Evolutionary conservation across 1,140 invertebrate genomes (phyloP).

Genomic region (Lerema accius): DNA sequence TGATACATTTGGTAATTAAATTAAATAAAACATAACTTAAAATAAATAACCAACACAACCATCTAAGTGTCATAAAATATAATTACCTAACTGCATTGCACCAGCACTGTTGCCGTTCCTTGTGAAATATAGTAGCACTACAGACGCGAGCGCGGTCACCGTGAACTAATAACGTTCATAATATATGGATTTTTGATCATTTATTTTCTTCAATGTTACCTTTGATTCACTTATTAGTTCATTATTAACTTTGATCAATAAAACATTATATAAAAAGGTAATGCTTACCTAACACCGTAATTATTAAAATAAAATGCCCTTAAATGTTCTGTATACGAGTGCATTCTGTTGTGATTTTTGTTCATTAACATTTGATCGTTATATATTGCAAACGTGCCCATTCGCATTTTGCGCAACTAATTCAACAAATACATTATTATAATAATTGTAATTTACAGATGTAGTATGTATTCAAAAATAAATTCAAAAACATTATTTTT

Average conservation of each 20-base stretch:
- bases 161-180: conserved; percentile 10
- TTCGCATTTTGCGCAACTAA: conserved; percentile 11
- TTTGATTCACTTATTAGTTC: conserved; percentile 7
- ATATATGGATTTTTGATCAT: conserved; percentile 1
- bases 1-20: conserved; percentile 67
- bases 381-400: conserved; percentile 2
- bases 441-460: conserved; percentile 12
- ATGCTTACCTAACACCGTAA: background rate
- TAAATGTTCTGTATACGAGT: background rate
- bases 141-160: background rate
- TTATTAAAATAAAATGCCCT: background rate
- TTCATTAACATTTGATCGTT: background rate
- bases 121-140: conserved; percentile 3
- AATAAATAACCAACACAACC: conserved; percentile 81
- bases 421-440: conserved; percentile 1
- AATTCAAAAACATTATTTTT: conserved; percentile 10
- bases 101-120: conserved; percentile 20
- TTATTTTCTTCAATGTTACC: background rate
- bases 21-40: conserved; percentile 77
- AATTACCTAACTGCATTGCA: conserved; percentile 47
- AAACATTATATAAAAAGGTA: background rate
- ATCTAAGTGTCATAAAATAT: conserved; percentile 56
- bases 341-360: background rate
- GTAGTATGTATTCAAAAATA: conserved; percentile 25
- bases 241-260: background rate